phyloP scores from a whole-genome alignment of 1,140 invertebrate species.

The Acyrthosiphon pisum region DNA sequence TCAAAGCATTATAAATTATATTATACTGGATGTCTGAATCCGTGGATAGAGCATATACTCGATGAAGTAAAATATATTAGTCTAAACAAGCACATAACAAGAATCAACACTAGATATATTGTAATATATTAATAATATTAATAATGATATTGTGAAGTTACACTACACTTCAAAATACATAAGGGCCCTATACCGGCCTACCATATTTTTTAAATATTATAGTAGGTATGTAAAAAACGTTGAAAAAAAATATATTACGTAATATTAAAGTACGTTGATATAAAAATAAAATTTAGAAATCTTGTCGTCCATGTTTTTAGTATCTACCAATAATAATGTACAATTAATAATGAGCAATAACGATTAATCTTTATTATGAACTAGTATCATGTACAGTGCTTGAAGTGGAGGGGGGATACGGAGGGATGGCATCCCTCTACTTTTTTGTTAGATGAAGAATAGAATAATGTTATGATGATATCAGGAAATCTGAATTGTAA shows the following conservation, averaged over 20 bases:
- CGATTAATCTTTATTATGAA: no score
- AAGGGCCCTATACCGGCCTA: not conserved
- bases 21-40: not conserved
- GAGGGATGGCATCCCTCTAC: no score
- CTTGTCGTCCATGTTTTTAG: not conserved
- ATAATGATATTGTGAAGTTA: not conserved
- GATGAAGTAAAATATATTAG: not conserved
- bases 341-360: not conserved
- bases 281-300: not conserved
- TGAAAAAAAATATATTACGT: no score
- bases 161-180: not conserved
- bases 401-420: no score
- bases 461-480: no score
- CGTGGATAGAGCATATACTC: not conserved
- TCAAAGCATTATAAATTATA: not conserved
- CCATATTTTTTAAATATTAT: not conserved
- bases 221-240: no score
- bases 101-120: not conserved
- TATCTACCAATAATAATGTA: not conserved
- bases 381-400: not conserved
- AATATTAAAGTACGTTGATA: no score
- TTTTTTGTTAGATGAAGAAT: no score
- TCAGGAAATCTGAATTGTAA: no score
- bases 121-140: no score
- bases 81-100: not conserved